Base-by-base conservation (phyloP, 2,113 vertebrate species). In the Carassius auratus region DNA sequence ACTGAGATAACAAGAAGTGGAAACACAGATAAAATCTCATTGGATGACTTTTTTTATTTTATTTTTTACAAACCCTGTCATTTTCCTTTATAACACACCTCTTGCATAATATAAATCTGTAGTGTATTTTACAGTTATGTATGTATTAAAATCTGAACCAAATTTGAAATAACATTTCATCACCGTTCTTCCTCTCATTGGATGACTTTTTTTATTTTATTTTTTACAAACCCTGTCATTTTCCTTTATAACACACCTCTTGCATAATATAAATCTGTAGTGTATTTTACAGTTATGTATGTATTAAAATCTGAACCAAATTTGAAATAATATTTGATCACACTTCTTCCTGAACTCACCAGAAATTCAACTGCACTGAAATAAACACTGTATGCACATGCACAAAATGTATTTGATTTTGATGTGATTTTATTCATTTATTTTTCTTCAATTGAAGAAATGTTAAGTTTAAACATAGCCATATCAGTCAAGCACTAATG, bases 1-100 rank as follows among this genome's bases (percentile, higher is more conserved):
- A 75, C 71, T 48, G 42, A 45, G 42, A 75, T 26, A 74, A 74
- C n/a, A 13, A 26, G 69, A 73, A 73, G 73, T 50, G 38, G 38
- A 75, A 23, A 48, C n/a, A 75, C n/a, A 50, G 13, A 75, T 75
- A 3, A 14, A 68, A 26, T 26, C 73, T 75, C n/a, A 50, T 75
- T 75, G 73, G 42, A n/a, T 75, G n/a, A 75, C 36, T 5, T 36
- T 36, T 36, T 36, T 36, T 36, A 3, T 76, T 7, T 45, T 76
- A 15, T 50, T 14, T 26, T 50, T 52, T 3, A 76, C 5, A 26
- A 76, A 76, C 14, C 15, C 19, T 71, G 36, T 8, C 68, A n/a
- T 71, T 42, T 21, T 19, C 6, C 30, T 42, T 71, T 42, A 71
- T 71, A 42, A n/a, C 36, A 71, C 17, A 42, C 17, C 19, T 21